These are phyloP conservation scores for Phenganax marumi DNA, from an alignment of 92 coral and sea anemone genomes.

Conservation along the genomic window DNA sequence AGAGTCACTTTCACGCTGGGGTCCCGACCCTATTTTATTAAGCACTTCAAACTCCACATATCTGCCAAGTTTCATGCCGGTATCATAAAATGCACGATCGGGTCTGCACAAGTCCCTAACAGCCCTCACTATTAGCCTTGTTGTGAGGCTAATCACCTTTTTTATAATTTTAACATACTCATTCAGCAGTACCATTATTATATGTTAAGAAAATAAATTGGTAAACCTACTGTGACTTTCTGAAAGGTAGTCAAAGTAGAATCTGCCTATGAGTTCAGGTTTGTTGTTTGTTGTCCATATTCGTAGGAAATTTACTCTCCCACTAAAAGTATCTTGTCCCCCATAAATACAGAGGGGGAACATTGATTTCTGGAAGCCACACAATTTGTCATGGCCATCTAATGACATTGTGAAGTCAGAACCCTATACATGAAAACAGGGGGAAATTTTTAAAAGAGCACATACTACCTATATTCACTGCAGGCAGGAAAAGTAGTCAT, in stretches of 20 bases:
- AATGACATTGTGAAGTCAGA: slow-evolving; percentile 53
- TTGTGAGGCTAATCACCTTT: not conserved
- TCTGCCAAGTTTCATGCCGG: too few species aligned
- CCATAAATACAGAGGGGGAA: slow-evolving; percentile 64
- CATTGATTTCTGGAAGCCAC: slow-evolving; percentile 66
- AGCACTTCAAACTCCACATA: too few species aligned
- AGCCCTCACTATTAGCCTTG: too few species aligned
- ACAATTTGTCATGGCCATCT: slow-evolving; percentile 59
- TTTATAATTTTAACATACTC: not conserved
- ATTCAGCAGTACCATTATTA: not conserved
- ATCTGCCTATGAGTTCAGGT: slow-evolving; percentile 57
- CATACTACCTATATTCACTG: not conserved
- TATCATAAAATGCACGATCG: too few species aligned
- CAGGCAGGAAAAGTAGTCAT: not conserved
- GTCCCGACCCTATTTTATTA: too few species aligned
- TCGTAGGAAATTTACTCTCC: slow-evolving; percentile 50
- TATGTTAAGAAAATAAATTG: not conserved
- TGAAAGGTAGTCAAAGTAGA: slow-evolving; percentile 56
- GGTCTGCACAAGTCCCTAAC: too few species aligned
- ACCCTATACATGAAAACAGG: slow-evolving; percentile 24
- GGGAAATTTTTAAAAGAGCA: not conserved
- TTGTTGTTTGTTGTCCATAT: slow-evolving; percentile 64
- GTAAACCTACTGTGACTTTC: slow-evolving; percentile 47
- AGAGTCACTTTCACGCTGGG: not conserved
- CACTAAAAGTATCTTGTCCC: slow-evolving; percentile 65